Percentiles rank a stretch among this genome's conserved stretches.
These are phyloP conservation scores for Oenanthe oenanthe DNA, from an alignment of 2,113 vertebrate genomes.

Conservation along the genomic window DNA sequence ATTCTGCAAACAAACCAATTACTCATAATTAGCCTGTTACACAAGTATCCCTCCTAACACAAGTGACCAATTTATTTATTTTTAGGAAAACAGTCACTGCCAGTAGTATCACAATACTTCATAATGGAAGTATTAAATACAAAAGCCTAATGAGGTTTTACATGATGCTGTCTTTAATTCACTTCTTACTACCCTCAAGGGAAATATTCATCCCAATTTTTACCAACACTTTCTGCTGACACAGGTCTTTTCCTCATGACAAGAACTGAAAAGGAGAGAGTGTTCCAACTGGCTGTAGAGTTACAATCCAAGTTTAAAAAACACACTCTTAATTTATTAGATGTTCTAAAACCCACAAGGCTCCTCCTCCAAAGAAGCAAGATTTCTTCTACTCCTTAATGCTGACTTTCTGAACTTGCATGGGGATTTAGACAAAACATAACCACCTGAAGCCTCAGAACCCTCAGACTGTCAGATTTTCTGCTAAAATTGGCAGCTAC, in stretches of 20 bases:
- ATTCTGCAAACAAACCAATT: not conserved
- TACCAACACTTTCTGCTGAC: not conserved
- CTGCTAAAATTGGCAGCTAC: constrained; percentile 25
- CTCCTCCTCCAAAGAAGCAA: not conserved
- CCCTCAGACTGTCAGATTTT: not conserved
- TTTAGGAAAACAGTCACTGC: not conserved
- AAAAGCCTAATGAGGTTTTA: not conserved
- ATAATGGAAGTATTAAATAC: constrained; percentile 1
- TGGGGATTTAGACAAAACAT: not conserved
- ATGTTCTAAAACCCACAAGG: not conserved
- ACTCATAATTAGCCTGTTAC: not conserved
- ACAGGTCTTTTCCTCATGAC: not conserved
- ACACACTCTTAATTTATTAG: not conserved
- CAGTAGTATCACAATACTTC: not conserved
- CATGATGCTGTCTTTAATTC: not conserved
- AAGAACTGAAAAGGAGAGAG: not conserved
- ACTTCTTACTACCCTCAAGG: not conserved
- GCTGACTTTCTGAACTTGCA: not conserved
- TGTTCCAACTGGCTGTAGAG: not conserved
- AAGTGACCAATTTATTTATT: not conserved
- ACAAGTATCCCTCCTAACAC: not conserved
- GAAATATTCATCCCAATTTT: constrained; percentile 22
- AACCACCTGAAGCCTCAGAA: not conserved
- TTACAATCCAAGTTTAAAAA: not conserved
- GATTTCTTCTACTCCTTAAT: not conserved